phyloP scores from a whole-genome alignment of 1,140 invertebrate genomes.

The Ooceraea biroi region DNA sequence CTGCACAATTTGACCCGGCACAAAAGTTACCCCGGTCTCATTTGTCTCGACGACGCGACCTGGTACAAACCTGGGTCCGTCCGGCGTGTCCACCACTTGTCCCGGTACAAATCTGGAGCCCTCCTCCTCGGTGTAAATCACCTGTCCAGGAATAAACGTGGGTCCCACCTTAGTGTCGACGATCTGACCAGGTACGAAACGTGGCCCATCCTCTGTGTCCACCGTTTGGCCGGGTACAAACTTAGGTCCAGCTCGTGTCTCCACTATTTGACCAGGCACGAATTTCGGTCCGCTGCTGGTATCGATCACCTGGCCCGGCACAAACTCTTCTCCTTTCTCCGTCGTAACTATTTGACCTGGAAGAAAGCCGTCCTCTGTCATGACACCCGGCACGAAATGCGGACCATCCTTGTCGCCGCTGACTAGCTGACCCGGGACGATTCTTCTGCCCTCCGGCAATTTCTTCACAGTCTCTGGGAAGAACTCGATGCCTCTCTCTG shows the following conservation, averaged over 20 bases:
- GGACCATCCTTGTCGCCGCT: constrained; percentile 88
- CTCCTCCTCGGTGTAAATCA: constrained; percentile 91
- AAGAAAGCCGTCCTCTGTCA: constrained; percentile 90
- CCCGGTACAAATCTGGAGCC: constrained; percentile 91
- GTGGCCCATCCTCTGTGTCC: constrained; percentile 89
- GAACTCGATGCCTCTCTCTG: constrained; percentile 90
- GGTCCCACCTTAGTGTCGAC: constrained; percentile 91
- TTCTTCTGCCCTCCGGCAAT: constrained; percentile 86
- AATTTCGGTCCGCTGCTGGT: constrained; percentile 88
- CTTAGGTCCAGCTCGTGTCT: constrained; percentile 89
- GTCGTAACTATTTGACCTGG: constrained; percentile 91
- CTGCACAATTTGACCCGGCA: constrained; percentile 91
- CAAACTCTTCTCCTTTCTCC: constrained; percentile 90
- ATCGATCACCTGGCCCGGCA: constrained; percentile 88
- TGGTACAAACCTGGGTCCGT: constrained; percentile 91
- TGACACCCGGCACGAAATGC: constrained; percentile 90
- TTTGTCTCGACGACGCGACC: constrained; percentile 90
- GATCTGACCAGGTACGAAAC: constrained; percentile 91
- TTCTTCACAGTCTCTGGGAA: constrained; percentile 87
- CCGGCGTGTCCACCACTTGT: constrained; percentile 90
- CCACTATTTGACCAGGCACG: constrained; percentile 91
- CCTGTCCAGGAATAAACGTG: constrained; percentile 91
- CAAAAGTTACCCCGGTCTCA: constrained; percentile 89
- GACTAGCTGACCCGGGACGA: constrained; percentile 89
- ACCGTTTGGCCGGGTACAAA: constrained; percentile 91